phyloP scores from a whole-genome alignment of 2,797 vertebrate genomes.

The Cryptoblepharus egeriae region DNA sequence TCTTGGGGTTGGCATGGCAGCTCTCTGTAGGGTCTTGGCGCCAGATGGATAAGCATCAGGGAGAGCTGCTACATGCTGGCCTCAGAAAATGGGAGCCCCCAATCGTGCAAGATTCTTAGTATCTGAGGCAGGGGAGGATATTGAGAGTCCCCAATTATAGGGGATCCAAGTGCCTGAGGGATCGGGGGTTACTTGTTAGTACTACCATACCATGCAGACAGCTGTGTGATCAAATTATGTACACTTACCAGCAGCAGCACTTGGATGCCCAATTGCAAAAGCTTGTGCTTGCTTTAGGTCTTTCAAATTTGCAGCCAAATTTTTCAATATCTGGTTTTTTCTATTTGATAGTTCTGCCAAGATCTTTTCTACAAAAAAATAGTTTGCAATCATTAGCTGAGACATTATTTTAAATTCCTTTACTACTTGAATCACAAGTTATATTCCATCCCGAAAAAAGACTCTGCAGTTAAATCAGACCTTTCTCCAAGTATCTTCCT shows the following conservation, averaged over 20 bases:
- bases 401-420: not conserved
- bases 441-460: not conserved
- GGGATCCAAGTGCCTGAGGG: too few relatives aligned
- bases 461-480: not conserved
- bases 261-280: slow-evolving; percentile 7
- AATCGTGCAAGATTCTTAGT: too few relatives aligned
- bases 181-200: not conserved
- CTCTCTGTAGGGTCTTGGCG: too few relatives aligned
- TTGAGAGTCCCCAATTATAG: too few relatives aligned
- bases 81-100: too few relatives aligned
- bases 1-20: too few relatives aligned
- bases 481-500: not conserved
- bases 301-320: slow-evolving; percentile 10
- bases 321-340: slow-evolving; percentile 4
- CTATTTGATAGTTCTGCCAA: slow-evolving; percentile 6
- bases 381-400: not conserved
- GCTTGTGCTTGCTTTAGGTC: not conserved
- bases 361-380: slow-evolving; percentile 8
- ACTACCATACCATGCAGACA: too few relatives aligned
- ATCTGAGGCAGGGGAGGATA: too few relatives aligned
- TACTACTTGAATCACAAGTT: not conserved
- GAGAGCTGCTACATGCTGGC: too few relatives aligned
- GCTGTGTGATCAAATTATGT: not conserved
- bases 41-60: too few relatives aligned
- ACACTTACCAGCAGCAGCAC: not conserved